Base-by-base conservation (phyloP, 2,113 vertebrate species). In the Hirundichthys speculiger region DNA sequence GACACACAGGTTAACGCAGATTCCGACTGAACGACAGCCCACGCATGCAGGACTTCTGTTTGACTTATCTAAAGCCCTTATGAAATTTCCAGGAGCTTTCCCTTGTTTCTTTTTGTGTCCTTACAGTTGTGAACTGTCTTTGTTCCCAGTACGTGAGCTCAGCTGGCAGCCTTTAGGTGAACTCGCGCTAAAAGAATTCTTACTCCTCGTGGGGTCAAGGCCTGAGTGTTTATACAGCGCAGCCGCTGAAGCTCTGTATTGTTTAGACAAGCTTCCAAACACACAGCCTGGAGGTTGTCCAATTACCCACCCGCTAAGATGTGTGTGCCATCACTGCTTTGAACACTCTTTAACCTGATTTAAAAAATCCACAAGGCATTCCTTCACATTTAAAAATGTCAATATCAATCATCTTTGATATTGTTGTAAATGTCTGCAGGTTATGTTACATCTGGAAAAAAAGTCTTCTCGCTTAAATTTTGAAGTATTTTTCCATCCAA, bases 261-360 rank as follows among this genome's bases (percentile, higher is more conserved):
- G 91, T 93, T 94, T 93, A 87, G 89, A 93, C 79, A 92, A 91
- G 89, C 88, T 86, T 90, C 90, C 88, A 91, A 91, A 91, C 89
- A 91, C 78, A 69, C 85, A 76, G 86, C 49, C 87, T 90, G 88
- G 80, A 79, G 53, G 46, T 56, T 77, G 77, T 88, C 82, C 86
- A 86, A 79, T 85, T 78, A 85, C 79, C 79, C 79, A 75, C 85
- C 86, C 64, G 59, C 74, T 58, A 73, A 53, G 75, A 82, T 18
- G 50, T 73, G 75, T 86, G 79, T 76, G 80, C 83, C 86, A 75
- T 83, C 83, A 16, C 58, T 21, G 52, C 72, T 82, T 73, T 66
- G 54, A 74, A 48, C 76, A 67, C 79, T 82, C 70, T 80, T 84
- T 78, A 82, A 80, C 69, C 57, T 62, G 71, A 74, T 80, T 80